Conservation (phyloP, 1,140 invertebrate genomes). For the Gonioctena quinquepunctata region DNA sequence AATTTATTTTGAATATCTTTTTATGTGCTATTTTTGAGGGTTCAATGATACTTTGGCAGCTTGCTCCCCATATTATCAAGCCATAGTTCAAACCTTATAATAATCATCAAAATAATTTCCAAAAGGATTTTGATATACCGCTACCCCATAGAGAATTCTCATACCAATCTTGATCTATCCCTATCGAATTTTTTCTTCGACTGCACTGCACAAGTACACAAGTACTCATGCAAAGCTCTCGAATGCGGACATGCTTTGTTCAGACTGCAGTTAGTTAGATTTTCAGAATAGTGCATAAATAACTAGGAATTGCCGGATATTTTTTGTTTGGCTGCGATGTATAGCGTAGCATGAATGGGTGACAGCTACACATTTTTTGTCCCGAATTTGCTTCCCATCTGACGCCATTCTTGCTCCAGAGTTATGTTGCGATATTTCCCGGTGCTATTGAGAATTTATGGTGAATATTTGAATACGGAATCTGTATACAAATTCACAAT, state of each 20-base stretch:
- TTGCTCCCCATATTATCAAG: no score
- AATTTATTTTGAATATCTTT: no score
- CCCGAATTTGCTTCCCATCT: not conserved
- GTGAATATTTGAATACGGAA: conserved; percentile 4
- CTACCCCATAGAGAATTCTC: no score
- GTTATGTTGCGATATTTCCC: not conserved
- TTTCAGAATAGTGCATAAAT: not conserved
- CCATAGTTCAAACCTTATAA: no score
- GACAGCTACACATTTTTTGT: not conserved
- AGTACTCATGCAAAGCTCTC: no score
- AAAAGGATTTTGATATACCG: no score
- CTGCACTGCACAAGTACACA: no score
- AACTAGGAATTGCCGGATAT: not conserved
- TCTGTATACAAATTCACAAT: conserved; percentile 12
- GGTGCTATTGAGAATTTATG: not conserved
- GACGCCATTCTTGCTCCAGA: not conserved
- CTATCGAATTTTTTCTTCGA: no score
- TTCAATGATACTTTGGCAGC: no score
- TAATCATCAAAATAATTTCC: no score
- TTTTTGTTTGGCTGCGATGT: not conserved
- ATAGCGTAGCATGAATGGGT: not conserved
- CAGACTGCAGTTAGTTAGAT: not conserved
- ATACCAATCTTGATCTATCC: no score
- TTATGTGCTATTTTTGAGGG: no score
- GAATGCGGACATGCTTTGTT: not conserved